Base-by-base conservation (phyloP, 2,888 invertebrate species). In the Aphodius sticticus region DNA sequence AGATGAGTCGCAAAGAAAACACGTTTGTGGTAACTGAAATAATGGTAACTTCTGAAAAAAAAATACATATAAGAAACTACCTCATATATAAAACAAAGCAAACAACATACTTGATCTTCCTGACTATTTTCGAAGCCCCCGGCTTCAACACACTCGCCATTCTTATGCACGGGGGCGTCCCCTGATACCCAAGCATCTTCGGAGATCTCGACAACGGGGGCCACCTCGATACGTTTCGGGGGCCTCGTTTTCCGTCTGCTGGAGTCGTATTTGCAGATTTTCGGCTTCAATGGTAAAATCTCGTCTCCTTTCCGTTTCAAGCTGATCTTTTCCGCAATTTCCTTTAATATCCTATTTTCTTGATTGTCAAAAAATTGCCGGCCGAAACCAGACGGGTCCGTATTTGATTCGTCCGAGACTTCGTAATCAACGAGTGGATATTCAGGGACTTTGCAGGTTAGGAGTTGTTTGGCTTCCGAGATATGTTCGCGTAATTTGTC, bases 1-100 rank as follows among this genome's bases (percentile, higher is more conserved):
- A 80, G 90, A 89, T 82, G 88, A 88, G 77, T 91, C 90, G 83
- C 92, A 92, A n/a, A 92, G 83, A 77, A 91, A 86, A 84, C 92
- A 92, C 37, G 89, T 86, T 82, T 88, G 91, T 0, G 89, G 89
- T 87, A 90, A 77, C 86, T 85, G 78, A 78, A 72, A 53, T 15
- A 69, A n/a, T 53, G 53, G 16, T n/a, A 77, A 26, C 26, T 69
- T 35, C 36, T 69, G 16, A 76, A 26, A 76, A 76, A 0, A 76
- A 76, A 6, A 74, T 3, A 26, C 1, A n/a, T n/a, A 69, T n/a
- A 69, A 69, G 3, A 69, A 69, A 69, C 69, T 69, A 69, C 3
- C 14, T 69, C 69, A 26, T 26, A 26, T 26, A 3, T 26, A 26
- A 26, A 26, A 26, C 26, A 26, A 26, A 1, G 26, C 26, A 26